Percentiles rank a stretch among this genome's conserved stretches.
Conservation (phyloP, 2,113 vertebrate species). For the Arizona elegans region DNA sequence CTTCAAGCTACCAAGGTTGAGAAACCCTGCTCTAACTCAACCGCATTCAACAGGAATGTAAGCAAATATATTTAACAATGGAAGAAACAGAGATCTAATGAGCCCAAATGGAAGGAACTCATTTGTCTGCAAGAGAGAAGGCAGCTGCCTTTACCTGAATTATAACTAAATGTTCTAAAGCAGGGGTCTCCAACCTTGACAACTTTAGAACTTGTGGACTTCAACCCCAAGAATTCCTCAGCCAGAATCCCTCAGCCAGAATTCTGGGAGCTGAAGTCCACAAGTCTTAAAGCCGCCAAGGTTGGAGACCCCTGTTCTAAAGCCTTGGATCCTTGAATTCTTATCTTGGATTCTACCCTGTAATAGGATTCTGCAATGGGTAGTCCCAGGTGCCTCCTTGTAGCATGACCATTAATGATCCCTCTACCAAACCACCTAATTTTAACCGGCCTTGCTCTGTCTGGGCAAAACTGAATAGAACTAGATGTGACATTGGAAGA, state of each 20-base stretch:
- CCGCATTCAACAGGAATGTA: conserved; percentile 52
- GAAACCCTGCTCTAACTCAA: conserved; percentile 39
- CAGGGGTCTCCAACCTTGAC: too few relatives aligned
- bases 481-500: not conserved
- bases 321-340: not conserved
- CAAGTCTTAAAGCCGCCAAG: too few relatives aligned
- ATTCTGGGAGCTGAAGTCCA: too few relatives aligned
- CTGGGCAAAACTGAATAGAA: not conserved
- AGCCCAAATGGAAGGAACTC: conserved; percentile 46
- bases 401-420: not conserved
- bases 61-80: conserved; percentile 55
- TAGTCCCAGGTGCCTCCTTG: not conserved
- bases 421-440: not conserved
- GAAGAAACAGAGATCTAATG: conserved; percentile 36
- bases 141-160: conserved; percentile 15
- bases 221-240: too few relatives aligned
- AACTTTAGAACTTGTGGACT: too few relatives aligned
- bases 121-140: conserved; percentile 17
- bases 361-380: not conserved
- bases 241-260: too few relatives aligned
- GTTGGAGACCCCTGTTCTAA: not conserved
- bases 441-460: not conserved
- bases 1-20: too few relatives aligned
- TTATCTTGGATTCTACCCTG: conserved; percentile 5
- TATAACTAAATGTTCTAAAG: too few relatives aligned